Conservation (phyloP, 2,888 invertebrate species). For the Platycnemis pennipes region DNA sequence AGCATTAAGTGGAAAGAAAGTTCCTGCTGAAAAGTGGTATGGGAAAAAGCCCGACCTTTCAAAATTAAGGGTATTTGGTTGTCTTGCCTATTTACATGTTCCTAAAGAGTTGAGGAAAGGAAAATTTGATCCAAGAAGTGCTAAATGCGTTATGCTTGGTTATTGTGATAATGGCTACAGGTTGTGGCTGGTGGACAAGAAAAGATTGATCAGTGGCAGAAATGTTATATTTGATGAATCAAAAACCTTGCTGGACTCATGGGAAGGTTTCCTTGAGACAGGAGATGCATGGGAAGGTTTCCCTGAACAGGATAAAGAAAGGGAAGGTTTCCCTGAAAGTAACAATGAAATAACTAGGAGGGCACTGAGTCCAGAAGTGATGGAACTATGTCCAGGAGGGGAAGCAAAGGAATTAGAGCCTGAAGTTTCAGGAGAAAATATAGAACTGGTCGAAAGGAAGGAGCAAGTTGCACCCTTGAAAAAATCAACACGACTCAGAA, state of each 20-base stretch:
- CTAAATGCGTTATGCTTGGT: slow-evolving; percentile 28
- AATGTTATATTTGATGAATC: slow-evolving; percentile 24
- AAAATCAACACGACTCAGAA: no score
- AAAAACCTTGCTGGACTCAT: neutral
- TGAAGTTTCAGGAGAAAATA: no score
- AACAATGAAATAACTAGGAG: neutral
- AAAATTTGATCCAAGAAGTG: slow-evolving; percentile 19
- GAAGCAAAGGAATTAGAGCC: no score
- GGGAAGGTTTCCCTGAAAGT: neutral
- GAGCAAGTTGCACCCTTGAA: no score
- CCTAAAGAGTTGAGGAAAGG: slow-evolving; percentile 6
- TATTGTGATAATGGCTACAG: slow-evolving; percentile 33
- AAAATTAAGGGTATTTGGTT: slow-evolving; percentile 43
- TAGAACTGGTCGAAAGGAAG: no score
- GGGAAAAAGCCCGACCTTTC: slow-evolving; percentile 1
- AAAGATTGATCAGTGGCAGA: slow-evolving; percentile 29
- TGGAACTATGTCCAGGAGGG: no score
- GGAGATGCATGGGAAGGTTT: slow-evolving; percentile 1
- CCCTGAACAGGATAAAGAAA: neutral
- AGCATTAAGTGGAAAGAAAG: slow-evolving; percentile 8
- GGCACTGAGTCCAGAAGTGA: no score
- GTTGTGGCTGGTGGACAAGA: neutral
- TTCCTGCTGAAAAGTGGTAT: slow-evolving; percentile 46
- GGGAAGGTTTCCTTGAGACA: neutral
- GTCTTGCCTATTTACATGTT: slow-evolving; percentile 27